Evolutionary conservation across 2,888 invertebrate genomes (phyloP).

Genomic region (Orchesella flavescens): DNA sequence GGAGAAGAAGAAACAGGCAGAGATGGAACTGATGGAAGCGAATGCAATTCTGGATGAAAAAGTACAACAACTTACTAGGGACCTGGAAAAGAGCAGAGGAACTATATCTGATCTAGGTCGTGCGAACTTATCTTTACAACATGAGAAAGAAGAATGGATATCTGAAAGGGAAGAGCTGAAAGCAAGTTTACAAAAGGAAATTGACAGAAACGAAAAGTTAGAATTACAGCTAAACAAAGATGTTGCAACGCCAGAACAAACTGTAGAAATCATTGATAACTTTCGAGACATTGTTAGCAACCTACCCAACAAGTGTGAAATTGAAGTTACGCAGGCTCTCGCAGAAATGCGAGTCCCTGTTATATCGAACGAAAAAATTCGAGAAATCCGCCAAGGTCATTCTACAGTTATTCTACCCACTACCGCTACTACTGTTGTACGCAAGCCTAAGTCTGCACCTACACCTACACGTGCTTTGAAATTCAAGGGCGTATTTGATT

Average conservation of each 20-base stretch:
- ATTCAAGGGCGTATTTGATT: too few relatives aligned
- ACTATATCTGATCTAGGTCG: background rate
- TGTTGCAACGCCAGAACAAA: background rate
- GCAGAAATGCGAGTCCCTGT: too few relatives aligned
- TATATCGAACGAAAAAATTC: too few relatives aligned
- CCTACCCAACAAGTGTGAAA: too few relatives aligned
- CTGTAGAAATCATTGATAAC: background rate
- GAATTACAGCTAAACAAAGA: too few relatives aligned
- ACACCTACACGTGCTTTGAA: too few relatives aligned
- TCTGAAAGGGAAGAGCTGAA: background rate
- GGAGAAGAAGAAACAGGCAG: conserved; percentile 9
- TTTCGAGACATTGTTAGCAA: background rate
- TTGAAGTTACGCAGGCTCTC: too few relatives aligned
- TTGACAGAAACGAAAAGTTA: too few relatives aligned
- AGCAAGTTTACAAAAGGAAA: background rate
- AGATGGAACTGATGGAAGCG: background rate
- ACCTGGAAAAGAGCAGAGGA: background rate
- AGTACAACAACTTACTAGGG: background rate
- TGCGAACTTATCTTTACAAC: background rate
- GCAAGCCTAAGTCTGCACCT: too few relatives aligned
- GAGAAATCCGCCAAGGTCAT: too few relatives aligned
- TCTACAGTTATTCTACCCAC: too few relatives aligned
- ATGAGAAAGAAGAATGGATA: background rate
- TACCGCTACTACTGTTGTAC: too few relatives aligned
- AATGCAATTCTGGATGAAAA: background rate